Evolutionary conservation across 2,113 vertebrate species (phyloP).

Genomic region (Motacilla alba): DNA sequence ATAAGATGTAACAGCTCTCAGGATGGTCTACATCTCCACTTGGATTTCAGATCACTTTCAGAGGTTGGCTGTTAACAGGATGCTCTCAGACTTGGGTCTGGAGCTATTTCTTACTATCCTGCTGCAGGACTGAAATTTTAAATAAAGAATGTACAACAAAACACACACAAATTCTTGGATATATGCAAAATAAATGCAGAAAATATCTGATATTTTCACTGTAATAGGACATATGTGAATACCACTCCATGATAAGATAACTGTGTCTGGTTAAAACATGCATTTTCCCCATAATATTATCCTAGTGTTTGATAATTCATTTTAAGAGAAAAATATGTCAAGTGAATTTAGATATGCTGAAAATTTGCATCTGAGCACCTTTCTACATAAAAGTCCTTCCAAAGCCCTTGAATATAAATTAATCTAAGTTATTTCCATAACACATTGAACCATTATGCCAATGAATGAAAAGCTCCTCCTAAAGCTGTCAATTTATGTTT

Average conservation of each 20-base stretch:
- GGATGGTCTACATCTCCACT: rapidly evolving
- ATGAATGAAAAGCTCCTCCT: constrained; percentile 25
- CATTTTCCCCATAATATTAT: neutral
- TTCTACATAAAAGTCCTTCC: constrained; percentile 38
- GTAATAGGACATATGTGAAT: neutral
- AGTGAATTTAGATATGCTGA: constrained; percentile 13
- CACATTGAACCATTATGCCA: neutral
- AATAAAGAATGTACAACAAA: neutral
- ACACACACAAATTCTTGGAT: neutral
- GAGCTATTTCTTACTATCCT: neutral
- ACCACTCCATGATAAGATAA: neutral
- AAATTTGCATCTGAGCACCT: constrained; percentile 40
- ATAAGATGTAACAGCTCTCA: neutral
- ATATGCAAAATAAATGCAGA: constrained; percentile 15
- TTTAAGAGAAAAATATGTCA: constrained; percentile 50
- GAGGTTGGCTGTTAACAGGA: neutral
- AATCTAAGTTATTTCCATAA: constrained; percentile 34
- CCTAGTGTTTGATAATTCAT: neutral
- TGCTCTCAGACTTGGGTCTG: neutral
- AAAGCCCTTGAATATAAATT: constrained; percentile 54
- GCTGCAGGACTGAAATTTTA: neutral
- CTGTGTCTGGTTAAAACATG: neutral
- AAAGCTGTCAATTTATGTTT: constrained; percentile 38
- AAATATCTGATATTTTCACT: neutral
- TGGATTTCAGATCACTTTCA: neutral